These are phyloP conservation scores for Boloria euphrosyne DNA, from an alignment of 2,888 invertebrate species.

Conservation along the genomic window DNA sequence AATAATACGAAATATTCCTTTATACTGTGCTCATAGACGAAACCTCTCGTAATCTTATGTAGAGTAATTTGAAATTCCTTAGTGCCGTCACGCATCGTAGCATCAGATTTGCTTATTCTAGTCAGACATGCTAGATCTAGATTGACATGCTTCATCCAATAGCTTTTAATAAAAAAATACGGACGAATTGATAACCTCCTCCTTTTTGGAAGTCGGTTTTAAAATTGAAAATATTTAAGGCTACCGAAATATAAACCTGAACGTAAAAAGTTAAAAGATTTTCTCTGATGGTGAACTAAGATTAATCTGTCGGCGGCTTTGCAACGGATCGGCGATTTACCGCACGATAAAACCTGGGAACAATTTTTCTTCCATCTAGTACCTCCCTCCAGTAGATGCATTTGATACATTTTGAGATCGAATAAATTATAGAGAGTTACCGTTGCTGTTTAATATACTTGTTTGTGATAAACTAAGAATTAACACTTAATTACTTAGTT, in stretches of 20 bases:
- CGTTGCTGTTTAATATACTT: neutral
- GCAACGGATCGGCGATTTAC: slow-evolving; percentile 62
- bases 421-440: slow-evolving; percentile 25
- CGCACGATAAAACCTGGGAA: slow-evolving; percentile 59
- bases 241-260: slow-evolving; percentile 8
- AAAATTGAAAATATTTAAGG: neutral
- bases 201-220: no score
- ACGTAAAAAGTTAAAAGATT: slow-evolving; percentile 15
- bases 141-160: neutral
- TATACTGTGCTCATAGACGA: no score
- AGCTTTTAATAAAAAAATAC: neutral
- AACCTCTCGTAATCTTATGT: no score
- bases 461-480: neutral
- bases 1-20: no score
- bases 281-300: slow-evolving; percentile 49
- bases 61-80: no score
- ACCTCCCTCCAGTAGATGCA: slow-evolving; percentile 20
- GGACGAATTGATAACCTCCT: no score
- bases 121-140: no score
- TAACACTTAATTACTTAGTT: no score
- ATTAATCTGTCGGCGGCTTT: slow-evolving; percentile 62
- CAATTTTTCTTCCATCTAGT: slow-evolving; percentile 47
- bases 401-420: slow-evolving; percentile 6
- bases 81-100: neutral
- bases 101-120: neutral